Conservation (phyloP, 2,888 invertebrate species). For the Neocrepidodera transversa region DNA sequence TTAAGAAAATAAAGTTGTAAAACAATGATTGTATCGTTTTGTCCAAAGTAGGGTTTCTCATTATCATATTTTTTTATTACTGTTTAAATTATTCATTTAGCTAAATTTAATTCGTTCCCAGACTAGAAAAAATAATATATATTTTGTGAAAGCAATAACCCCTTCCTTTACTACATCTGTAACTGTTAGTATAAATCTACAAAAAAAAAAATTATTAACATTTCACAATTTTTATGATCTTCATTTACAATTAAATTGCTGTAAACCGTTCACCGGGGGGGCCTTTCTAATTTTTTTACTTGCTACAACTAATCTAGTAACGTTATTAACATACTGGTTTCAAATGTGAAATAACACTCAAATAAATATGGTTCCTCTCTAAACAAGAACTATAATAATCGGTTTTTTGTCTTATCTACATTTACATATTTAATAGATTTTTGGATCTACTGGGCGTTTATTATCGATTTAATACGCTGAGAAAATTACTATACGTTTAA, state of each 20-base stretch:
- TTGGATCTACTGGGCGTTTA: slow-evolving; percentile 7
- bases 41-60: too few relatives aligned
- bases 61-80: too few relatives aligned
- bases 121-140: too few relatives aligned
- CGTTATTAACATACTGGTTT: slow-evolving; percentile 27
- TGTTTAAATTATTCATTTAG: too few relatives aligned
- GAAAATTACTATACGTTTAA: too few relatives aligned
- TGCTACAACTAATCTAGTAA: slow-evolving; percentile 26
- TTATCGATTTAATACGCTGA: too few relatives aligned
- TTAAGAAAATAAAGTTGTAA: too few relatives aligned
- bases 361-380: slow-evolving; percentile 25
- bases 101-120: too few relatives aligned
- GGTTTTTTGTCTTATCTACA: not conserved
- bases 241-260: slow-evolving; percentile 27
- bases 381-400: slow-evolving; percentile 27
- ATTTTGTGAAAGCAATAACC: slow-evolving; percentile 27
- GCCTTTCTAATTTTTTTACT: slow-evolving; percentile 27
- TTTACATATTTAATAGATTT: slow-evolving; percentile 19
- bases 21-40: too few relatives aligned
- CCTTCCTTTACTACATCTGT: slow-evolving; percentile 21
- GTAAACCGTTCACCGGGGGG: slow-evolving; percentile 24
- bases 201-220: slow-evolving; percentile 23
- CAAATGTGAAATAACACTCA: slow-evolving; percentile 19
- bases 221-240: slow-evolving; percentile 29
- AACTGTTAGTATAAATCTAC: slow-evolving; percentile 14